Conservation (phyloP, 2,797 vertebrate genomes). For the Takifugu ocellatus region DNA sequence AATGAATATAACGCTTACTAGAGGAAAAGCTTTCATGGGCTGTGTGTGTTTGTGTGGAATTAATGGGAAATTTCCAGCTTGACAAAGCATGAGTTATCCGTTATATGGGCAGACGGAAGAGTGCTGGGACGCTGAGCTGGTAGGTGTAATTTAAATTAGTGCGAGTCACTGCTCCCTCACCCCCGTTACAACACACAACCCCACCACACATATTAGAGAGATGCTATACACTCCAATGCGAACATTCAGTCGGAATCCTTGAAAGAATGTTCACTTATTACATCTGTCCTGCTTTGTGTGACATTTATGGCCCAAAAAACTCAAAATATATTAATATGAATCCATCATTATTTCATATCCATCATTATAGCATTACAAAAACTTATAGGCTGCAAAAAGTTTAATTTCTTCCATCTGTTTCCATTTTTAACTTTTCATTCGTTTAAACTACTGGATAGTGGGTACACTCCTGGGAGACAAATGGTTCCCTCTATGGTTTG, state of each 20-base stretch:
- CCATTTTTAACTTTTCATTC: constrained; percentile 41
- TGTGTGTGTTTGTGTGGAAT: constrained; percentile 67
- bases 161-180: constrained; percentile 58
- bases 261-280: constrained; percentile 19
- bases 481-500: constrained; percentile 28
- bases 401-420: background rate
- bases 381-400: no score
- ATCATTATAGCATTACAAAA: constrained; percentile 39
- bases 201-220: constrained; percentile 18
- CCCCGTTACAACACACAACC: constrained; percentile 23
- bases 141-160: constrained; percentile 72
- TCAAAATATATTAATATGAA: background rate
- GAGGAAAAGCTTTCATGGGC: constrained; percentile 50
- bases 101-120: constrained; percentile 44
- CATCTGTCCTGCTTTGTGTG: constrained; percentile 4
- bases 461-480: constrained; percentile 24
- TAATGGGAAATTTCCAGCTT: constrained; percentile 76
- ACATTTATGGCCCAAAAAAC: background rate
- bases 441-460: constrained; percentile 27
- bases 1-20: constrained; percentile 73
- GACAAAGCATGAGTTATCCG: constrained; percentile 69
- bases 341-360: no score
- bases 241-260: constrained; percentile 41
- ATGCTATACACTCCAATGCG: constrained; percentile 33
- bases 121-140: constrained; percentile 35